Conservation (phyloP, 2,888 invertebrate species). For the Anaspis maculata region DNA sequence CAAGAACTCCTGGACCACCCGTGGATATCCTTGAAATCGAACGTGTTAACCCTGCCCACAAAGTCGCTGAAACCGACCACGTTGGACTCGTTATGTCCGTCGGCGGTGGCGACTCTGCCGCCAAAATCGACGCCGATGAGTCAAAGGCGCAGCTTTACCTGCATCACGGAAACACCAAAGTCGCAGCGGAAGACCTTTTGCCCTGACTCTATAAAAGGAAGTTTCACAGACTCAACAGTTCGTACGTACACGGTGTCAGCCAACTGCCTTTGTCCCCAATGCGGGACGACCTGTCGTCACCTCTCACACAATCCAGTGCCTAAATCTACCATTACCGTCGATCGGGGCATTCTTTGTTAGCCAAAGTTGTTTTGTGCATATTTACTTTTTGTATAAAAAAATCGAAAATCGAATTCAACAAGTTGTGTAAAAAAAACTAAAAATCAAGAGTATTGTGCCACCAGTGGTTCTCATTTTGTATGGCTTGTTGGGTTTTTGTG, state of each 20-base stretch:
- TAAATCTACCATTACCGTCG: slow-evolving; percentile 40
- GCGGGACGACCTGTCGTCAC: slow-evolving; percentile 42
- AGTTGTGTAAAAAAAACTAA: no score
- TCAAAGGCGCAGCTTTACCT: slow-evolving; percentile 34
- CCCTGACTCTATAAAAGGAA: slow-evolving; percentile 30
- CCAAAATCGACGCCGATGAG: slow-evolving; percentile 30
- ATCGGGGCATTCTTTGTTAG: slow-evolving; percentile 46
- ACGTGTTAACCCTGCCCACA: slow-evolving; percentile 24
- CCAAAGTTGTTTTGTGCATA: slow-evolving; percentile 18
- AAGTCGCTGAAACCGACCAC: slow-evolving; percentile 18
- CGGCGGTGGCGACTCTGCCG: slow-evolving; percentile 9
- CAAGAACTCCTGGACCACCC: slow-evolving; percentile 83
- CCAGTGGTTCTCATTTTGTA: slow-evolving; percentile 3
- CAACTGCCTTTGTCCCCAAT: slow-evolving; percentile 43
- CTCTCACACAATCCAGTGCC: slow-evolving; percentile 39
- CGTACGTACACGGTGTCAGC: slow-evolving; percentile 36
- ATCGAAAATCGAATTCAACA: no score
- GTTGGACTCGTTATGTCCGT: no score
- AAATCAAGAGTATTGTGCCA: no score
- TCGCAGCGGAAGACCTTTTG: slow-evolving; percentile 27
- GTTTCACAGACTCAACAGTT: slow-evolving; percentile 31
- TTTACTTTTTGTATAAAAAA: neutral
- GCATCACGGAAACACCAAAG: slow-evolving; percentile 20
- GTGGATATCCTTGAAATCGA: slow-evolving; percentile 56
- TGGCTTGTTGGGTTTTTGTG: slow-evolving; percentile 11